A percentile compares a stretch with the other conserved stretches of the same genome.
phyloP scores from a whole-genome alignment of 2,888 invertebrate genomes.

The Andrena minutula region DNA sequence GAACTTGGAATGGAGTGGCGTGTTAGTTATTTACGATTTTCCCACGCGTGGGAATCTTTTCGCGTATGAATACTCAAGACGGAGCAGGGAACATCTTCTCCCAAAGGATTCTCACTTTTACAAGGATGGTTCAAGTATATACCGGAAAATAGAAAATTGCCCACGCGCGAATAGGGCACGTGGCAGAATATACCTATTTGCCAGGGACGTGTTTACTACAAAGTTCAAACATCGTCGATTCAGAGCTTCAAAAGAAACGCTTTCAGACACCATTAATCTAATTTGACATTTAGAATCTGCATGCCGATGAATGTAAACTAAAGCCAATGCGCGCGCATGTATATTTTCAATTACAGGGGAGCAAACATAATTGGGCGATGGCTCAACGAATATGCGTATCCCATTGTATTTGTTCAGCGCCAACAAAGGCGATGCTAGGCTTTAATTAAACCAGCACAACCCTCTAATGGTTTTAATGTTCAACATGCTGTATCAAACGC shows the following conservation, averaged over 20 bases:
- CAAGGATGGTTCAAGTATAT: not conserved
- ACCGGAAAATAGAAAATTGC: not conserved
- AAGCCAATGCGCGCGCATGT: not conserved
- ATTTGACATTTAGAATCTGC: not conserved
- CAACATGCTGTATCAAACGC: not conserved
- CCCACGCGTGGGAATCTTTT: constrained; percentile 23
- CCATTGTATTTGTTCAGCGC: not conserved
- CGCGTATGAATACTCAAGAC: not conserved
- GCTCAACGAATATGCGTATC: not conserved
- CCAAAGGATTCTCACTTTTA: not conserved
- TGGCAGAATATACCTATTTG: no score
- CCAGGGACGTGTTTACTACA: no score
- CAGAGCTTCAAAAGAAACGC: no score
- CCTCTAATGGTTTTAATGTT: constrained; percentile 31
- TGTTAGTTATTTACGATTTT: constrained; percentile 26
- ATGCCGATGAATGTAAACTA: not conserved
- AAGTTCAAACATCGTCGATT: no score
- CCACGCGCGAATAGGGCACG: no score
- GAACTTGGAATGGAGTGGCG: constrained; percentile 27
- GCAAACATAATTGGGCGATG: not conserved
- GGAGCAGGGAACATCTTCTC: not conserved
- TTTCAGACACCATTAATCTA: no score
- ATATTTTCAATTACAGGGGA: constrained; percentile 2
- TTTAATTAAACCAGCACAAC: constrained; percentile 29
- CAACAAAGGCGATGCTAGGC: not conserved